A percentile compares a stretch with the other conserved stretches of the same genome.
phyloP scores from a whole-genome alignment of 2,888 invertebrate species.

The Phyllotreta striolata region DNA sequence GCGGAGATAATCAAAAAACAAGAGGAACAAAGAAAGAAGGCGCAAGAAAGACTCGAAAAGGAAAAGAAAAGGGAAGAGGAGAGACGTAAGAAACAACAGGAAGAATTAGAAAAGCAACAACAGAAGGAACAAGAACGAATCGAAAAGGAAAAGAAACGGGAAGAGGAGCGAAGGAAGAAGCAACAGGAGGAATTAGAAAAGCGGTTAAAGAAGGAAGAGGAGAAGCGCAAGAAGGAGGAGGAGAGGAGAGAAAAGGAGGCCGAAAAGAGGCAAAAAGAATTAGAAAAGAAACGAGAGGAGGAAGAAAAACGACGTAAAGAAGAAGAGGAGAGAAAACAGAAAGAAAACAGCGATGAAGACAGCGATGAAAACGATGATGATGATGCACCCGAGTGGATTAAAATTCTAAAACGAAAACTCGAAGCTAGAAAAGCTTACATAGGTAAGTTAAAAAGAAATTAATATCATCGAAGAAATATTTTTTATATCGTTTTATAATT shows the following conservation, averaged over 20 bases:
- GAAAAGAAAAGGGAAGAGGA: background rate
- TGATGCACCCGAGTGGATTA: conserved; percentile 8
- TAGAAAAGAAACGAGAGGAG: background rate
- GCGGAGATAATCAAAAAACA: too few relatives aligned
- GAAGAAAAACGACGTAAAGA: background rate
- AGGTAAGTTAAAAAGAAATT: conserved; percentile 21
- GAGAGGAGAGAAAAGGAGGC: conserved; percentile 9
- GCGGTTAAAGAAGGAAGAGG: background rate
- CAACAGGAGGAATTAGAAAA: conserved; percentile 2
- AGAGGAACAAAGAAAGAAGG: too few relatives aligned
- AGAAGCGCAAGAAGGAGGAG: conserved; percentile 3
- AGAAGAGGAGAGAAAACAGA: background rate
- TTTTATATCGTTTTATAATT: too few relatives aligned
- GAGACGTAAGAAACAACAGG: conserved; percentile 1
- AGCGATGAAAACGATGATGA: conserved; percentile 6
- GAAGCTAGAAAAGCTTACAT: conserved; percentile 13
- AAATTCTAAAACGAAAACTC: conserved; percentile 9
- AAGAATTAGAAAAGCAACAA: background rate
- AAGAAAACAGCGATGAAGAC: conserved; percentile 5
- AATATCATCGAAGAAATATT: too few relatives aligned
- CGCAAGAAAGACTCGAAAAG: conserved; percentile 7
- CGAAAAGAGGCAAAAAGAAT: background rate
- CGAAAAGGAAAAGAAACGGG: conserved; percentile 5
- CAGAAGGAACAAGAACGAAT: conserved; percentile 1
- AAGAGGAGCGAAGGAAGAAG: conserved; percentile 12